phyloP scores from a whole-genome alignment of 2,113 vertebrate species.

The Coptodon bakossiorum region DNA sequence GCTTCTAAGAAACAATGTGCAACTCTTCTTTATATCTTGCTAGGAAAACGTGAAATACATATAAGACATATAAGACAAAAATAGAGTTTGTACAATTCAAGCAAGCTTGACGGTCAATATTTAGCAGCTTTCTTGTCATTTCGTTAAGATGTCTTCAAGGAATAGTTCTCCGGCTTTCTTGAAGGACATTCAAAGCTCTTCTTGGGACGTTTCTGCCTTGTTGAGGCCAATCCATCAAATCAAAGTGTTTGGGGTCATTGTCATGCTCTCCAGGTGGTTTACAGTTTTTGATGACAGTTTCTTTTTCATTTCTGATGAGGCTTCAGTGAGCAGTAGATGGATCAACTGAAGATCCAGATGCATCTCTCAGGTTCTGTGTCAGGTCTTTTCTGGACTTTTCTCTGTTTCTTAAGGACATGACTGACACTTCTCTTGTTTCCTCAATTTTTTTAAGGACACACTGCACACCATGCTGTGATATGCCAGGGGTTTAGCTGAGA shows the following conservation, averaged over 20 bases:
- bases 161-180: not conserved
- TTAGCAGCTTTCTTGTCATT: not conserved
- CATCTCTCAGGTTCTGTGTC: not conserved
- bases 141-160: not conserved
- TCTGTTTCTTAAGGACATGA: not conserved
- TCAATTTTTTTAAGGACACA: not conserved
- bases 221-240: not conserved
- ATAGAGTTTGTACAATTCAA: not conserved
- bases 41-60: not conserved
- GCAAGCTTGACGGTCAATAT: not conserved
- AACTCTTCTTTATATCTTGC: not conserved
- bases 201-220: not conserved
- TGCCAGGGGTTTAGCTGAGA: not conserved
- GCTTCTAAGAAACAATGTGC: not conserved
- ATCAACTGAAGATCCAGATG: not conserved
- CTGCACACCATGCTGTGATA: not conserved
- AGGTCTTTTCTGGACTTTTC: not conserved
- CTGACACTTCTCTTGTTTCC: not conserved
- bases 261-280: not conserved
- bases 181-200: not conserved
- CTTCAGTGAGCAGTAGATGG: not conserved
- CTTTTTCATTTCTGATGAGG: not conserved
- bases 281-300: not conserved
- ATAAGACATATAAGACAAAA: not conserved
- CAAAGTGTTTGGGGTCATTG: not conserved